Conservation (phyloP, 2,113 vertebrate genomes). For the Grallaria varia region DNA sequence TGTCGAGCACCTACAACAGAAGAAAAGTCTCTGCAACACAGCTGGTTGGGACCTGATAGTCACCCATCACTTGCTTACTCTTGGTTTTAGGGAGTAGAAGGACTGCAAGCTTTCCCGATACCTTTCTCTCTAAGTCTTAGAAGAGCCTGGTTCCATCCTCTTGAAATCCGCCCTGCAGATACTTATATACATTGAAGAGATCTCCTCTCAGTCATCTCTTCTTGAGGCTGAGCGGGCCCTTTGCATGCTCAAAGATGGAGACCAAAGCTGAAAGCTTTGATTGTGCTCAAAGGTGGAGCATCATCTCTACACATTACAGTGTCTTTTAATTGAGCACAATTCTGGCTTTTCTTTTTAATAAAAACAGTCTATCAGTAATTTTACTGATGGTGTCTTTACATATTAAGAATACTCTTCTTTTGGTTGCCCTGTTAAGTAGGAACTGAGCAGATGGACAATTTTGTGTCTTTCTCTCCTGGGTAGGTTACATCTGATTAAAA, state of each 20-base stretch:
- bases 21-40: neutral
- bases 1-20: neutral
- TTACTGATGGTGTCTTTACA: neutral
- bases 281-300: neutral
- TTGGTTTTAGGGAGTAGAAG: neutral
- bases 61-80: neutral
- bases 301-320: neutral
- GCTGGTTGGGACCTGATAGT: neutral
- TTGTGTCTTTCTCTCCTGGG: conserved; percentile 25
- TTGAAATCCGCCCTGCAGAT: neutral
- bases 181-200: neutral
- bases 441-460: conserved; percentile 65
- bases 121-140: neutral
- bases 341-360: neutral
- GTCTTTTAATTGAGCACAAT: neutral
- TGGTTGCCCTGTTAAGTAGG: conserved; percentile 48
- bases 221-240: neutral
- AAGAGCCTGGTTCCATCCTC: neutral
- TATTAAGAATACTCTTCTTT: conserved; percentile 10
- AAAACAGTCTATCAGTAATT: conserved; percentile 25
- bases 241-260: neutral
- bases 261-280: neutral
- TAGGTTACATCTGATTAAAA: conserved; percentile 71
- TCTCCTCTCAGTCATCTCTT: neutral
- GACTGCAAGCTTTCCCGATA: neutral